These are phyloP conservation scores for Heterotis niloticus DNA, from an alignment of 2,113 vertebrate genomes.

Conservation along the genomic window DNA sequence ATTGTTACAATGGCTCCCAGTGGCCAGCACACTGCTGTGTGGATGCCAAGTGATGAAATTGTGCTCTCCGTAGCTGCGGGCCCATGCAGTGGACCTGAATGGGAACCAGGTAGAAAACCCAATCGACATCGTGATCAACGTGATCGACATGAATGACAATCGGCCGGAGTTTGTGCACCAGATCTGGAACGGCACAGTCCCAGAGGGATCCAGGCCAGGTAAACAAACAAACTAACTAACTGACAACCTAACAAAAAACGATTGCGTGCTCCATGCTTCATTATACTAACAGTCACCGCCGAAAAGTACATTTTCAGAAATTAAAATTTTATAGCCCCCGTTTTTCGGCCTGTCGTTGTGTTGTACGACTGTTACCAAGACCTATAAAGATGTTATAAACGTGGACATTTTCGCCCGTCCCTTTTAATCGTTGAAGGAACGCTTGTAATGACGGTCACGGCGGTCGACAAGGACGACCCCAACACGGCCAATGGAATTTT, in stretches of 20 bases:
- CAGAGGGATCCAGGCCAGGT: slow-evolving; percentile 95
- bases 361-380: not conserved
- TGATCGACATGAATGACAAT: slow-evolving; percentile 97
- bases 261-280: too few species aligned
- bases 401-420: too few species aligned
- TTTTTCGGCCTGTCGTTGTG: not conserved
- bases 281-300: too few species aligned
- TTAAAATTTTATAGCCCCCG: not conserved
- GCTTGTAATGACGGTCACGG: slow-evolving; percentile 91
- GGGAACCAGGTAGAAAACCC: slow-evolving; percentile 98
- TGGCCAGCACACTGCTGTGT: too few species aligned
- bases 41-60: too few species aligned
- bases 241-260: too few species aligned
- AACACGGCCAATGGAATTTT: slow-evolving; percentile 88
- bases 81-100: slow-evolving; percentile 92
- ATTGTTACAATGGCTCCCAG: too few species aligned
- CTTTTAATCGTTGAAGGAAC: slow-evolving; percentile 69
- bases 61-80: slow-evolving; percentile 73
- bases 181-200: slow-evolving; percentile 89
- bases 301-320: not conserved
- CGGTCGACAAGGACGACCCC: slow-evolving; percentile 90
- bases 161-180: slow-evolving; percentile 89
- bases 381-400: too few species aligned
- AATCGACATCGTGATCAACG: slow-evolving; percentile 95
- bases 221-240: slow-evolving; percentile 33